phyloP scores from a whole-genome alignment of 1,140 invertebrate genomes.

The Cyrtorhinus lividipennis region DNA sequence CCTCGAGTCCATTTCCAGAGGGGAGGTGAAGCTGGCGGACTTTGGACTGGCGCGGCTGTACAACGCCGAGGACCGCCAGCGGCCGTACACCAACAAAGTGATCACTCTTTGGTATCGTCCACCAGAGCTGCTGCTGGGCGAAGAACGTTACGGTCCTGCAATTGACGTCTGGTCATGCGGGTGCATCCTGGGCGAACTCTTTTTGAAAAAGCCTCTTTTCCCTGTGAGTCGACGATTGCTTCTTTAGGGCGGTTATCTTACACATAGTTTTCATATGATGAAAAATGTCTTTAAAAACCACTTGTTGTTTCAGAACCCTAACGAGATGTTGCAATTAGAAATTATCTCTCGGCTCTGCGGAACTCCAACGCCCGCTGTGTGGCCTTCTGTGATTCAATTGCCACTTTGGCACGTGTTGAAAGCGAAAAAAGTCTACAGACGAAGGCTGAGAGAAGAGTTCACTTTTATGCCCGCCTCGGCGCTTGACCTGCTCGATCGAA shows the following conservation, averaged over 20 bases:
- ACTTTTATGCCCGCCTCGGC: constrained; percentile 75
- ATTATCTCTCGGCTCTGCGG: constrained; percentile 91
- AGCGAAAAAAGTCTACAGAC: constrained; percentile 77
- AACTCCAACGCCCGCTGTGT: constrained; percentile 89
- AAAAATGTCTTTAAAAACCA: not conserved
- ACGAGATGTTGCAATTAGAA: constrained; percentile 89
- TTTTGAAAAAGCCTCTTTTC: constrained; percentile 91
- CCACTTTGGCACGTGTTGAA: constrained; percentile 85
- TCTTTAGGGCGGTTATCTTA: not conserved
- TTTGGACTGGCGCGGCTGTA: constrained; percentile 95
- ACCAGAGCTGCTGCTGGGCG: constrained; percentile 90
- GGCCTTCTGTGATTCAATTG: constrained; percentile 92
- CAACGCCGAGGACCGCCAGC: constrained; percentile 82
- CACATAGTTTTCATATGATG: not conserved
- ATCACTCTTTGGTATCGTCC: constrained; percentile 99
- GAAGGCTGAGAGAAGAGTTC: constrained; percentile 85
- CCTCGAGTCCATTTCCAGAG: constrained; percentile 40
- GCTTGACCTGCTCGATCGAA: constrained; percentile 86
- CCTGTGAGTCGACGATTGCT: constrained; percentile 40
- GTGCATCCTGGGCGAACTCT: constrained; percentile 97
- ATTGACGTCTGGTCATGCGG: constrained; percentile 99
- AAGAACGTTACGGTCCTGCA: constrained; percentile 93
- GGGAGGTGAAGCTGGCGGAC: constrained; percentile 98
- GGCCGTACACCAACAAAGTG: constrained; percentile 97
- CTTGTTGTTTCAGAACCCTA: constrained; percentile 43